These are phyloP conservation scores for Crocodylus rhombifer DNA, from an alignment of 2,797 vertebrate genomes.

Conservation along the genomic window DNA sequence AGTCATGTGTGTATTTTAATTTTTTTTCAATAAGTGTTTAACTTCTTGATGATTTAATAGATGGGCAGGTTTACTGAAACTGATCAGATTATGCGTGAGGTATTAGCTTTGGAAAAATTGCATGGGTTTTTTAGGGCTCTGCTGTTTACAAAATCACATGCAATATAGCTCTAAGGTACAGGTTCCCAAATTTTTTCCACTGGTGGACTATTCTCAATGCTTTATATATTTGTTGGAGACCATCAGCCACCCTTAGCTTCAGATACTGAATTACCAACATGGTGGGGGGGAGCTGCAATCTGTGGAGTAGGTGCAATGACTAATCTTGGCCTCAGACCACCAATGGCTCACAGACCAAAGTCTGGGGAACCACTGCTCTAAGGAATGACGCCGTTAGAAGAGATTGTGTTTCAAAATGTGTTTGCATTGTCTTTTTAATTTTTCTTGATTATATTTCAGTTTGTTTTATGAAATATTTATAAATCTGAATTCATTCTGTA, in stretches of 20 bases:
- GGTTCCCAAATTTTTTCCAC: no score
- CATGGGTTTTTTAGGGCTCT: neutral
- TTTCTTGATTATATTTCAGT: neutral
- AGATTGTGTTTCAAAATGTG: constrained; percentile 3
- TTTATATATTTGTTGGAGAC: no score
- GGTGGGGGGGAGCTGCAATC: no score
- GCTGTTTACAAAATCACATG: no score
- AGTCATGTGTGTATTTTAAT: neutral
- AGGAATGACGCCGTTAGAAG: neutral
- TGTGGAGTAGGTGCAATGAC: no score
- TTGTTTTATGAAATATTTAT: neutral
- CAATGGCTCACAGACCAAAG: no score
- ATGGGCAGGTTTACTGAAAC: neutral
- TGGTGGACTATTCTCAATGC: no score
- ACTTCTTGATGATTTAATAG: neutral
- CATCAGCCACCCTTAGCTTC: no score
- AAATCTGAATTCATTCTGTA: neutral
- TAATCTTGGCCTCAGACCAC: no score
- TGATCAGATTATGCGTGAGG: neutral
- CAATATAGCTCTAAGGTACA: no score
- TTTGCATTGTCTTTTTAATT: neutral
- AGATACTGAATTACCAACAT: no score
- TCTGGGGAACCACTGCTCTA: neutral
- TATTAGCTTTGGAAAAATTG: neutral
- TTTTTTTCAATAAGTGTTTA: neutral